Base-by-base conservation (phyloP, 2,797 vertebrate species). In the Graptemys geographica region DNA sequence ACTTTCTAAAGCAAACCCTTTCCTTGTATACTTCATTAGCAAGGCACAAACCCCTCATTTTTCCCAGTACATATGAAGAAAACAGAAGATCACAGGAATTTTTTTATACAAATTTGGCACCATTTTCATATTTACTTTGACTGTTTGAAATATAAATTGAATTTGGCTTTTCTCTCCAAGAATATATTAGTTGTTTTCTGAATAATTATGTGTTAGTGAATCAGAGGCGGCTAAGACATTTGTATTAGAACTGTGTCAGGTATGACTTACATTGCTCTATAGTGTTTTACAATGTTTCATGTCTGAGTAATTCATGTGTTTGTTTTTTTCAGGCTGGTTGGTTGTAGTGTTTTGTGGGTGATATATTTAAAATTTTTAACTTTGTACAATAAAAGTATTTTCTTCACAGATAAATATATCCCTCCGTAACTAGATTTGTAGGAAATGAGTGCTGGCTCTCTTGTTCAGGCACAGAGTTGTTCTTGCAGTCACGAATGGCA, bases 111-210 rank as follows among this genome's bases (percentile, higher is more conserved):
- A 65, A 79, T 33, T n/a, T 90, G 53, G 55, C 84, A 89, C 16
- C 31, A 9, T 88, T 81, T 79, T 88, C 53, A 1, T 89, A n/a
- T 90, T 93, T 89, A 52, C 55, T 92, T 93, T 96, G 72, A 83
- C 8, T 90, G 3, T 55, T 62, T 62, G 18, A 96, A 82, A 90
- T 89, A 72, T 28, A 65, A 89, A 92, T 74, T 37, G 8, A 72
- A 79, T 83, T 86, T 87, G 74, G 1, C 25, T 55, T 41, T 33
- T 93, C 74, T 91, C 19, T 81, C 56, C 87, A 79, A 65, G 84
- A 87, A 41, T 74, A 21, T 44, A 57, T 3, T 57, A 56, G 47
- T 88, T 86, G 57, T 62, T 62, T 33, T 31, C 15, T 81, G 53
- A 85, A 53, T 51, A 49, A 47, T 83, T 55, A 6, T 51, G 23